Evolutionary conservation across 92 coral and sea anemone genomes (phyloP), one percentile per base, ranked within the genome.

Genomic region (Porites rus): DNA sequence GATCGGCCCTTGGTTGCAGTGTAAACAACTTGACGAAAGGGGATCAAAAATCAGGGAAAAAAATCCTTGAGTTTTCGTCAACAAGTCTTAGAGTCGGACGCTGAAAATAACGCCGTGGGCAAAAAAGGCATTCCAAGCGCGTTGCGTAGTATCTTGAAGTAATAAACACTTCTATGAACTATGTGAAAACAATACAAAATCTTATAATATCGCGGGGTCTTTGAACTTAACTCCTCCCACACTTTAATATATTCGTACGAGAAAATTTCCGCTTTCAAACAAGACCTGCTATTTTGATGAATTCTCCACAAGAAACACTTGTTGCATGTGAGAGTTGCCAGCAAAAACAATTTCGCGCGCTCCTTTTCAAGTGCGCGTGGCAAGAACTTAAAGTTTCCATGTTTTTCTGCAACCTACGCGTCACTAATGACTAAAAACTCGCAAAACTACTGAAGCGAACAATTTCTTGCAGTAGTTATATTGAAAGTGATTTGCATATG

Each of bases 191-290:
- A 80, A 80, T 80, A 46, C 80, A 64, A 71, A 56, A 79, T 74
- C 75, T 80, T 51, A 79, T 87, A 80, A 63, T 56, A 60, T 69
- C 83, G 46, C 46, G 83, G 90, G 74, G 78, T 67, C 56, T 69
- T 86, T 90, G 93, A 90, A 84, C 93, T 58, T 64, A 62, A 64
- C 64, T 56, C 90, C 84, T 70, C 79, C 92, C 80, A 51, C 92
- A 22, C 19, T 69, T 69, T 13, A n/a, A 25, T 17, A 58, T 72
- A 56, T 50, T 64, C 69, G 80, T 83, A 65, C 74, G 74, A 64
- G 74, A 25, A n/a, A 83, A 73, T 63, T 83, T 83, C 87, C 87
- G 87, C 87, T 83, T 83, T 83, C 51, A 60, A 61, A 72, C 70
- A 22, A 31, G 65, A 25, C 43, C 51, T 25, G 61, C 25, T 50